Conservation (phyloP, 2,797 vertebrate genomes). For the Decapterus maruadsi region DNA sequence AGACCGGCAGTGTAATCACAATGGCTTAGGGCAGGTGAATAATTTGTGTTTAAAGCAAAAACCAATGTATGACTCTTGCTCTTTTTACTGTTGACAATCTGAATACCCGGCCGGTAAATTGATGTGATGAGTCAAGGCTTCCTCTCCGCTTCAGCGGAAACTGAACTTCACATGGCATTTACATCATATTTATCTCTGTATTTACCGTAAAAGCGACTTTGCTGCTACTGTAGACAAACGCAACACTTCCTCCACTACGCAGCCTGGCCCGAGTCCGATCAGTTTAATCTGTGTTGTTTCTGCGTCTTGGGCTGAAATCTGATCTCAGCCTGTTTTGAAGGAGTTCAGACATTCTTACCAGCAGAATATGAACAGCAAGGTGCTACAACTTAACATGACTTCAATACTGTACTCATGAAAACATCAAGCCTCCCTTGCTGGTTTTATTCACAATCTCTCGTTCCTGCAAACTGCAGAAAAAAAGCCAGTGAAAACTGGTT, state of each 20-base stretch:
- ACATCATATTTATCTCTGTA: not conserved
- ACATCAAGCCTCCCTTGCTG: not conserved
- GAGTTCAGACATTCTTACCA: not conserved
- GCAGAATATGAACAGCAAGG: not conserved
- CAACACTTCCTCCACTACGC: not conserved
- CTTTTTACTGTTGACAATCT: slow-evolving; percentile 8
- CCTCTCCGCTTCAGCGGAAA: slow-evolving; percentile 11
- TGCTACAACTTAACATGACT: not conserved
- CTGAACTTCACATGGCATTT: not conserved
- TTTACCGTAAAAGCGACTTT: not conserved
- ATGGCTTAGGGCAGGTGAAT: slow-evolving; percentile 38
- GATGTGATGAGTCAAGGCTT: slow-evolving; percentile 19
- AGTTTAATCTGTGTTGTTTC: not conserved
- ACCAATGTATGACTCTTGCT: slow-evolving; percentile 1
- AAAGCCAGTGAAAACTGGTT: not conserved
- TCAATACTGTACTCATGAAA: not conserved
- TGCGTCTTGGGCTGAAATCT: not conserved
- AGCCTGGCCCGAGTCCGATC: not conserved
- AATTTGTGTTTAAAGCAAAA: slow-evolving; percentile 24
- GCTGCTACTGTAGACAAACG: not conserved
- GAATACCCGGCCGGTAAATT: slow-evolving; percentile 24
- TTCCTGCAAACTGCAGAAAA: not conserved
- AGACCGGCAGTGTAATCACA: slow-evolving; percentile 14
- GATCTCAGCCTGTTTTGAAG: not conserved
- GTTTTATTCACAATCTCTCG: not conserved